Evolutionary conservation across 2,113 vertebrate species (phyloP), one percentile per base, ranked within the genome.

Genomic region (Hemiscyllium ocellatum): DNA sequence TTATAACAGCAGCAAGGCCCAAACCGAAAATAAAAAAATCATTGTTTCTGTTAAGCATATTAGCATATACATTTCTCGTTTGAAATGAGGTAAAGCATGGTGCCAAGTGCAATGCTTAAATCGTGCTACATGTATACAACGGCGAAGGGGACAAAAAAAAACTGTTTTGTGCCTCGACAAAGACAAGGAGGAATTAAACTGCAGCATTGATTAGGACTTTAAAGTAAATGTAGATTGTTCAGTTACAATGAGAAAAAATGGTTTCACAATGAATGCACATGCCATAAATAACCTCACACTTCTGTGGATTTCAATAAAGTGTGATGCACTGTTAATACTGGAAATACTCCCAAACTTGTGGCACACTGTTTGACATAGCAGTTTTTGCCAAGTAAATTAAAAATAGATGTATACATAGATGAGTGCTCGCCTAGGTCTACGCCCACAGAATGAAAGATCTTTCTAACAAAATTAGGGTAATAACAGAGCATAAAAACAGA

Each of bases 1-100:
- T 97, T 97, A 97, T 97, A 98, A 98, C 98, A 98, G 98, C 98
- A 98, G 98, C 98, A 98, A 98, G 98, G 98, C 98, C 97, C 97
- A 96, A 98, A 98, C 97, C 97, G 97, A 97, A 72, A 95, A 72
- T 29, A 29, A 50, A 95, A 61, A 95, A 66, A 96, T 97, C 97
- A 96, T 97, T 97, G 96, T 97, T 98, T 97, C 97, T 95, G 96
- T 97, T 97, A 98, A 97, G 97, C 96, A 96, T 96, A 96, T 97
- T 90, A 96, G 96, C 96, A 96, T 47, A 95, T 96, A 96, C 96
- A 96, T 97, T 97, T 97, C 97, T 98, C 97, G 97, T 97, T 98
- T 98, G 98, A 98, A 98, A 98, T 98, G 98, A 99, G 98, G 98
- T 99, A 98, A 98, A 98, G 98, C 98, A 97, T 98, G 98, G 98